Evolutionary conservation across 2,113 vertebrate species (phyloP).

Genomic region (Eptesicus fuscus): DNA sequence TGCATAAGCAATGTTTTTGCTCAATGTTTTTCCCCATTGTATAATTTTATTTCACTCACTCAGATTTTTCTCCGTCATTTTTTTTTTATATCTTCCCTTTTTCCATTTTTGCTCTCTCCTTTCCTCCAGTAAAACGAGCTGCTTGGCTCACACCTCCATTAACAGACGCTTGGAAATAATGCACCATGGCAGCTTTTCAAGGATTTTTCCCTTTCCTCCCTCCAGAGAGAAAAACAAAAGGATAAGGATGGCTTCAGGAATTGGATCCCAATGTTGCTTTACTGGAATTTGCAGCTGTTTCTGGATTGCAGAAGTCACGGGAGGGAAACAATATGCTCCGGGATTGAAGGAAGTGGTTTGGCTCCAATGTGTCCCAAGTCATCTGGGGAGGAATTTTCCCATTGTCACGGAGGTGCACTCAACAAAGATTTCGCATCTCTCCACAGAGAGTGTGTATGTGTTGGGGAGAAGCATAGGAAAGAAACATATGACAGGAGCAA

Average conservation of each 20-base stretch:
- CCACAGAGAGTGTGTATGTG: neutral
- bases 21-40: conserved; percentile 49
- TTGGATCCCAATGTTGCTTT: conserved; percentile 55
- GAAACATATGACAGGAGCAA: neutral
- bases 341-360: conserved; percentile 68
- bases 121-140: conserved; percentile 31
- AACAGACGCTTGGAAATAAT: conserved; percentile 42
- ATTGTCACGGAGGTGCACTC: neutral
- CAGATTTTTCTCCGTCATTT: conserved; percentile 50
- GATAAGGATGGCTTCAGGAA: conserved; percentile 69
- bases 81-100: neutral
- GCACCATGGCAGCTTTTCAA: conserved; percentile 66
- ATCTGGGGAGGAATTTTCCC: conserved; percentile 27
- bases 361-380: conserved; percentile 66
- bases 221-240: conserved; percentile 74
- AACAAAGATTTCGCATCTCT: neutral
- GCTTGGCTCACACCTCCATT: conserved; percentile 32
- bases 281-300: conserved; percentile 62
- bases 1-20: neutral
- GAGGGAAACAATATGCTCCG: conserved; percentile 68
- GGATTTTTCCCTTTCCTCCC: conserved; percentile 61
- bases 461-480: neutral
- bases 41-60: conserved; percentile 47
- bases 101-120: conserved; percentile 5
- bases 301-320: conserved; percentile 20